These are phyloP conservation scores for Riparia riparia DNA, from an alignment of 2,113 vertebrate genomes.

Conservation along the genomic window DNA sequence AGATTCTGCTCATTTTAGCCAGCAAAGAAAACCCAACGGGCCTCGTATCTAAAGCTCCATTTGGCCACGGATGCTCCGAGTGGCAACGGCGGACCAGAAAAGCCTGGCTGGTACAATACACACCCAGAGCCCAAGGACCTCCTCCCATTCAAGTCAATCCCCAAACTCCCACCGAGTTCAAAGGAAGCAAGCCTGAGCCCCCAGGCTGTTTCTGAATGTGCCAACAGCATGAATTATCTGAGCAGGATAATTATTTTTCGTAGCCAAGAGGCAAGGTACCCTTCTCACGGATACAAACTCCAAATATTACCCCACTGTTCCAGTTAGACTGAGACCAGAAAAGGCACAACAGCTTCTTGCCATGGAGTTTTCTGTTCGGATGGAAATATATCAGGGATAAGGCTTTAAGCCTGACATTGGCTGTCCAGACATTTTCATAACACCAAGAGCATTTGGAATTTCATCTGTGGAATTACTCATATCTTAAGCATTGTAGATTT, in stretches of 20 bases:
- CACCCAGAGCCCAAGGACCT: not conserved
- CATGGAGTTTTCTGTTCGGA: conserved; percentile 36
- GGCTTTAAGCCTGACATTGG: conserved; percentile 56
- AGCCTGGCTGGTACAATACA: not conserved
- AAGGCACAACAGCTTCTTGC: conserved; percentile 46
- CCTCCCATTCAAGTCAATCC: not conserved
- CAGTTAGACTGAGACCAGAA: conserved; percentile 46
- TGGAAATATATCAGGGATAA: conserved; percentile 51
- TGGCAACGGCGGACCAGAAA: not conserved
- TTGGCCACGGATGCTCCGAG: not conserved
- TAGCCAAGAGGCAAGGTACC: conserved; percentile 68
- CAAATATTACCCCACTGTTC: conserved; percentile 52
- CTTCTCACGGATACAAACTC: conserved; percentile 56
- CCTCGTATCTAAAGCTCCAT: not conserved
- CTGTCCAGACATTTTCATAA: conserved; percentile 64
- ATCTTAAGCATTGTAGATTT: conserved; percentile 15
- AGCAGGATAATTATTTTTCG: conserved; percentile 69
- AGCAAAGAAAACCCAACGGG: not conserved
- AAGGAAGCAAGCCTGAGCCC: conserved; percentile 40
- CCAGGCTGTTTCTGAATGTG: conserved; percentile 6
- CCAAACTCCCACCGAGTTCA: conserved; percentile 53
- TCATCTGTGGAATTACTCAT: conserved; percentile 35
- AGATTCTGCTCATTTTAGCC: not conserved
- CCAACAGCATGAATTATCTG: conserved; percentile 55
- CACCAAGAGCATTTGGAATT: conserved; percentile 52